phyloP scores from a whole-genome alignment of 2,888 invertebrate species.

The Chromoteleia sp. region DNA sequence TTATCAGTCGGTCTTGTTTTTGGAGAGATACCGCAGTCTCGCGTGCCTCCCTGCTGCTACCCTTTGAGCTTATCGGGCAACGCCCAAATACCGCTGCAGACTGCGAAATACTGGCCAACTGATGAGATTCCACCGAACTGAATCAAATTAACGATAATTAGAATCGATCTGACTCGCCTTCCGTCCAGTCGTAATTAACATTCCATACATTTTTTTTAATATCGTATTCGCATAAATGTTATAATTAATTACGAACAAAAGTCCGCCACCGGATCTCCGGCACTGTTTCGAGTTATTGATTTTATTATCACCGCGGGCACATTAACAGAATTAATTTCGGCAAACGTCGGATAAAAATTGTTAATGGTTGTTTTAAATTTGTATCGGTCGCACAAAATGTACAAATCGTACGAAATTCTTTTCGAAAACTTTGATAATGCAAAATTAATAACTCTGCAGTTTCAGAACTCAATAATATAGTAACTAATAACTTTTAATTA shows the following conservation, averaged over 20 bases:
- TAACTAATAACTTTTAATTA: too few relatives aligned
- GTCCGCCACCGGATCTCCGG: background rate
- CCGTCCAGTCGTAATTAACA: slow-evolving; percentile 8
- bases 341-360: background rate
- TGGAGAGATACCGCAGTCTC: slow-evolving; percentile 28
- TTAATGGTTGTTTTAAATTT: too few relatives aligned
- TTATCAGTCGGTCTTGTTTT: too few relatives aligned
- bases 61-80: slow-evolving; percentile 75
- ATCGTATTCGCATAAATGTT: background rate
- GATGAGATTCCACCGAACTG: slow-evolving; percentile 36
- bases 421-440: too few relatives aligned
- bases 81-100: slow-evolving; percentile 75
- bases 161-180: slow-evolving; percentile 4
- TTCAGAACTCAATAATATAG: too few relatives aligned
- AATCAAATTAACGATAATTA: slow-evolving; percentile 50
- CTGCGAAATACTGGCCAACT: slow-evolving; percentile 54
- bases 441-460: too few relatives aligned
- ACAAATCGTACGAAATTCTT: too few relatives aligned
- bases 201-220: slow-evolving; percentile 12
- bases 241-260: slow-evolving; percentile 12
- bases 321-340: slow-evolving; percentile 36
- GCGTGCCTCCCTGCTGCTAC: slow-evolving; percentile 49
- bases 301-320: slow-evolving; percentile 24
- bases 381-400: too few relatives aligned
- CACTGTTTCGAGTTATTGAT: slow-evolving; percentile 41